Evolutionary conservation across 2,113 vertebrate species (phyloP).

Genomic region (Spea multiplicata): DNA sequence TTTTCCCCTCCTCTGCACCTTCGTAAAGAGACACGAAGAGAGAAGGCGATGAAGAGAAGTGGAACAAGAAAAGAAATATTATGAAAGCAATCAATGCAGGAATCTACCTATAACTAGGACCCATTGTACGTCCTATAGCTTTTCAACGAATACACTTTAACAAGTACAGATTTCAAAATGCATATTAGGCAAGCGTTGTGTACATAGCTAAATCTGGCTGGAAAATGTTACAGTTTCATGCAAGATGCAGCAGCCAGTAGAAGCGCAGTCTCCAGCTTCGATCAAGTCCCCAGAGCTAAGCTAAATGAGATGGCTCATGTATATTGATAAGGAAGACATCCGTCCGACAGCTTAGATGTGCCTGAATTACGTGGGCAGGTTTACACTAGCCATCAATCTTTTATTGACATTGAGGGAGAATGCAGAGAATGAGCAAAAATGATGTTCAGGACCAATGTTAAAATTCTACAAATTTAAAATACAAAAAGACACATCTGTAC

Average conservation of each 20-base stretch:
- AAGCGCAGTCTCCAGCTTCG: slow-evolving; percentile 48
- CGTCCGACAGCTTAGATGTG: slow-evolving; percentile 51
- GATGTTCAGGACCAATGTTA: slow-evolving; percentile 10
- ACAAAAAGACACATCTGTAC: not conserved
- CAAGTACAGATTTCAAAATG: slow-evolving; percentile 30
- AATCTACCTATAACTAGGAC: not conserved
- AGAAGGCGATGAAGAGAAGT: slow-evolving; percentile 9
- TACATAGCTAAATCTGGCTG: not conserved
- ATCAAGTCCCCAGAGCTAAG: slow-evolving; percentile 53
- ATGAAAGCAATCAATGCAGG: not conserved
- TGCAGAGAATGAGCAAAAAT: slow-evolving; percentile 5
- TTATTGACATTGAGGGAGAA: slow-evolving; percentile 43
- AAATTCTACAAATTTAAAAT: slow-evolving; percentile 11
- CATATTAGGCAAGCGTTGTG: not conserved
- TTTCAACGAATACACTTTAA: not conserved
- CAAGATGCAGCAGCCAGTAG: slow-evolving; percentile 47
- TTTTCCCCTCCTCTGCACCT: slow-evolving; percentile 83
- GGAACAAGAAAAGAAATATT: not conserved
- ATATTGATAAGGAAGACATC: slow-evolving; percentile 61
- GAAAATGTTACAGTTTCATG: slow-evolving; percentile 32
- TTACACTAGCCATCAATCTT: slow-evolving; percentile 50
- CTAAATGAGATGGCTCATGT: slow-evolving; percentile 64
- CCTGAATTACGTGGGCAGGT: slow-evolving; percentile 38
- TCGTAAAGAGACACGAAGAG: slow-evolving; percentile 47
- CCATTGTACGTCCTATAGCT: not conserved